These are phyloP conservation scores for Erythrocercus mccallii DNA, from an alignment of 2,113 vertebrate species.

Conservation along the genomic window DNA sequence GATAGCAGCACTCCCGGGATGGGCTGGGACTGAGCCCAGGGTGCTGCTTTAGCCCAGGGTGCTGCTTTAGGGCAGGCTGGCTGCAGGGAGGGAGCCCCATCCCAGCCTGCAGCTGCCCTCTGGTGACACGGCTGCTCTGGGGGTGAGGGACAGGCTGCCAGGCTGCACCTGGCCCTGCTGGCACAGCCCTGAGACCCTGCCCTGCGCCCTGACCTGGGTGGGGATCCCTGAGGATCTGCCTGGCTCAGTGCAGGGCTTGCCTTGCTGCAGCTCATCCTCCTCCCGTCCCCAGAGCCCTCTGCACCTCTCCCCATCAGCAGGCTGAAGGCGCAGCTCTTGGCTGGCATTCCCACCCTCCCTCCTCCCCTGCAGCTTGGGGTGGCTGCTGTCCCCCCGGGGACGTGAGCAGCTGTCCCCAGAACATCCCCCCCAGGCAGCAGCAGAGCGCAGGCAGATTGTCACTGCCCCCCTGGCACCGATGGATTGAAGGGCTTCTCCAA, in stretches of 20 bases:
- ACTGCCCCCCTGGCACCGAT: background rate
- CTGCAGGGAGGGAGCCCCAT: background rate
- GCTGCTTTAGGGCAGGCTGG: background rate
- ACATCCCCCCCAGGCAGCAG: conserved; percentile 5
- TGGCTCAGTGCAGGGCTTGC: accelerated
- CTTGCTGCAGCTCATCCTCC: background rate
- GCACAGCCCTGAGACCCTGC: background rate
- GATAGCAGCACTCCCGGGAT: background rate
- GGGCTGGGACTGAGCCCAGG: accelerated
- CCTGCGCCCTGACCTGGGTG: accelerated
- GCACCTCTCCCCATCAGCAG: background rate
- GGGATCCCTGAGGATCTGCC: background rate
- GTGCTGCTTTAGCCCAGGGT: background rate
- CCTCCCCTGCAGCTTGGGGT: background rate
- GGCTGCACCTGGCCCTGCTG: background rate
- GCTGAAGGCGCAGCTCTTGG: background rate
- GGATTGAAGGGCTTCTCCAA: background rate
- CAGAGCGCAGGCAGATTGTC: background rate
- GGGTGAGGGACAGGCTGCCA: background rate
- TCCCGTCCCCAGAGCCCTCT: background rate
- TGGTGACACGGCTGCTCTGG: background rate
- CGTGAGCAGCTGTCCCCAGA: background rate
- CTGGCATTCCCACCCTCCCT: background rate
- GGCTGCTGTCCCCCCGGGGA: background rate
- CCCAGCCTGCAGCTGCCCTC: accelerated